Evolutionary conservation across 2,797 vertebrate species (phyloP).

Genomic region (Danio kyathit): DNA sequence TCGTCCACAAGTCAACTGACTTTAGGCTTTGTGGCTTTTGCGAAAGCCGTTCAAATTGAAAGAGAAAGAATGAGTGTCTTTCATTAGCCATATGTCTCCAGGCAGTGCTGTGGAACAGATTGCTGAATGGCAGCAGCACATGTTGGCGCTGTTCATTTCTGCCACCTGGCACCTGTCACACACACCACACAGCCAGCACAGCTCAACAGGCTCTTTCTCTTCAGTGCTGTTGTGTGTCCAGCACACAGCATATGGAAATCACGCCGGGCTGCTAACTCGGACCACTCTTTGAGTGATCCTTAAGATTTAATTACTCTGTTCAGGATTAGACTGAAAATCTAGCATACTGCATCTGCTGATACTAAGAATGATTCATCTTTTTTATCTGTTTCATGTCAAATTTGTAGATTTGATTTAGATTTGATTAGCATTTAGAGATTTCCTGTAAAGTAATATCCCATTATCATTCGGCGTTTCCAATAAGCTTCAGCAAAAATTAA

Average conservation of each 20-base stretch:
- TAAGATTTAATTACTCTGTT: slow-evolving; percentile 25
- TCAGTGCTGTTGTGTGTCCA: background rate
- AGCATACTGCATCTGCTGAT: background rate
- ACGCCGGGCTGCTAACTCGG: background rate
- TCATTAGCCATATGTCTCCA: slow-evolving; percentile 56
- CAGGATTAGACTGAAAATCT: background rate
- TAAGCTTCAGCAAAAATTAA: too few relatives aligned
- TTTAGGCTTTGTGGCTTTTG: background rate
- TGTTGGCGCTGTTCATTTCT: slow-evolving; percentile 50
- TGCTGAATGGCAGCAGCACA: slow-evolving; percentile 54
- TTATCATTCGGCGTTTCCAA: too few relatives aligned
- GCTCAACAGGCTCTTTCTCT: slow-evolving; percentile 20
- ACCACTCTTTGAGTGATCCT: slow-evolving; percentile 1
- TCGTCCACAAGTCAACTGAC: slow-evolving; percentile 45
- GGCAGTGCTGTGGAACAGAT: slow-evolving; percentile 30
- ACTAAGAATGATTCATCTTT: background rate
- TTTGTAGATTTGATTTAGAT: background rate
- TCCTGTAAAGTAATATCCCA: background rate
- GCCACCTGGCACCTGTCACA: slow-evolving; percentile 61
- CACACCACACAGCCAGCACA: slow-evolving; percentile 36
- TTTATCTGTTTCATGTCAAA: background rate
- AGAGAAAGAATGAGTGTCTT: slow-evolving; percentile 34
- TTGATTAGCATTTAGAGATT: too few relatives aligned
- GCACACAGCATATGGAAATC: slow-evolving; percentile 39
- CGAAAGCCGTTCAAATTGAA: slow-evolving; percentile 27